Evolutionary conservation across 2,888 invertebrate species (phyloP).

Genomic region (Hydriomena furcata): DNA sequence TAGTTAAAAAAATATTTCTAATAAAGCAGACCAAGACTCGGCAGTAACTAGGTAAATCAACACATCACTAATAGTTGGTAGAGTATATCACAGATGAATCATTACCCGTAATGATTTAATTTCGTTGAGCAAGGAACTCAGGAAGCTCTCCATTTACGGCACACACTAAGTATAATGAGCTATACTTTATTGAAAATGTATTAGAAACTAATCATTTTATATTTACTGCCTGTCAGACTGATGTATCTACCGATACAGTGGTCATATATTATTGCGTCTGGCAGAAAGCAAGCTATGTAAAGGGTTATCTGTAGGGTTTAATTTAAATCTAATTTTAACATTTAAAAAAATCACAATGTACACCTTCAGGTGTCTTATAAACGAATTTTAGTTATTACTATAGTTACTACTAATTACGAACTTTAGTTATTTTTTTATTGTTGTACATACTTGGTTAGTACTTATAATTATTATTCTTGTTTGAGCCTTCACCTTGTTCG

Average conservation of each 20-base stretch:
- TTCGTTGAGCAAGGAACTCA: slow-evolving; percentile 26
- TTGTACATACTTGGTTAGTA: too few relatives aligned
- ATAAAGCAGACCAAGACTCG: not conserved
- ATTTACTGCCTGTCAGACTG: slow-evolving; percentile 23
- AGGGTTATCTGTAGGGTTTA: too few relatives aligned
- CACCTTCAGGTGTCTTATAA: too few relatives aligned
- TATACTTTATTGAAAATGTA: slow-evolving; percentile 33
- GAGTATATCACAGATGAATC: slow-evolving; percentile 25
- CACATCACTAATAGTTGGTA: slow-evolving; percentile 21
- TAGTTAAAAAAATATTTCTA: too few relatives aligned
- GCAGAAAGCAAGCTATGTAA: not conserved
- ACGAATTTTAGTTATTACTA: too few relatives aligned
- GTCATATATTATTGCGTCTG: not conserved
- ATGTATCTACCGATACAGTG: not conserved
- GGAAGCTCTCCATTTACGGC: slow-evolving; percentile 29
- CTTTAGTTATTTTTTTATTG: too few relatives aligned
- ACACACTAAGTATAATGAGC: slow-evolving; percentile 26
- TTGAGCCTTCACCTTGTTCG: too few relatives aligned
- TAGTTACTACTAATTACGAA: too few relatives aligned
- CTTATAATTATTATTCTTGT: too few relatives aligned
- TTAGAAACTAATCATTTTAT: slow-evolving; percentile 28
- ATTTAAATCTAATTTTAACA: too few relatives aligned
- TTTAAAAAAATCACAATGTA: too few relatives aligned
- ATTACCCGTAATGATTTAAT: slow-evolving; percentile 36
- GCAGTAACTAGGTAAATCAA: not conserved